Base-by-base conservation (phyloP, 2,113 vertebrate species). In the Syngnathus floridae region DNA sequence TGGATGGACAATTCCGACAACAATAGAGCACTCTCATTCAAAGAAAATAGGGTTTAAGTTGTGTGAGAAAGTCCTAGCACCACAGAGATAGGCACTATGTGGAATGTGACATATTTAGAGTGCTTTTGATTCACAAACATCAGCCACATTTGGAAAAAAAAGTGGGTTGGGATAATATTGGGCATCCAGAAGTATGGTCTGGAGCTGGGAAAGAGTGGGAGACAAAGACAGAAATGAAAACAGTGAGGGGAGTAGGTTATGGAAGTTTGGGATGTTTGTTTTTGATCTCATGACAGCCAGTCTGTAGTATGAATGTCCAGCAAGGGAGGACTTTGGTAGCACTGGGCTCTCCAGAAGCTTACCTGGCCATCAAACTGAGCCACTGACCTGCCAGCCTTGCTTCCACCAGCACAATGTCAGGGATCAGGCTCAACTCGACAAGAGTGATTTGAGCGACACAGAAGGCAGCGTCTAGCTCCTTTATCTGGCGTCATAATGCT, bases 1-100 rank as follows among this genome's bases (percentile, higher is more conserved):
- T 90, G 89, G 86, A 76, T 89, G 88, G 81, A 76, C 84, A 79
- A 88, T 88, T 80, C 7, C 73, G 79, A 84, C 86, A 88, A 90
- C 91, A 92, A 87, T 85, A 83, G 84, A 84, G 67, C 75, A 82
- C 73, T 84, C 79, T 84, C 49, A 79, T 87, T 89, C 70, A 86
- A 82, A 86, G 80, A 84, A 84, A 87, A 86, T 81, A 75, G 80
- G 79, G 76, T 87, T 89, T 88, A 88, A 82, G 76, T 89, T 86
- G 75, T 86, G 84, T 89, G 88, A 88, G 87, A 88, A 91, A 86
- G 82, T 82, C 61, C 59, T 65, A 43, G 71, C 66, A 70, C 78
- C 77, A 64, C 70, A 70, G 79, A 82, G 83, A 80, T 80, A 67
- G 76, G 77, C 80, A 75, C 71, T 73, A 82, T 74, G 82, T 70